These are phyloP conservation scores for Formica aserva DNA, from an alignment of 2,888 invertebrate genomes.

Conservation along the genomic window DNA sequence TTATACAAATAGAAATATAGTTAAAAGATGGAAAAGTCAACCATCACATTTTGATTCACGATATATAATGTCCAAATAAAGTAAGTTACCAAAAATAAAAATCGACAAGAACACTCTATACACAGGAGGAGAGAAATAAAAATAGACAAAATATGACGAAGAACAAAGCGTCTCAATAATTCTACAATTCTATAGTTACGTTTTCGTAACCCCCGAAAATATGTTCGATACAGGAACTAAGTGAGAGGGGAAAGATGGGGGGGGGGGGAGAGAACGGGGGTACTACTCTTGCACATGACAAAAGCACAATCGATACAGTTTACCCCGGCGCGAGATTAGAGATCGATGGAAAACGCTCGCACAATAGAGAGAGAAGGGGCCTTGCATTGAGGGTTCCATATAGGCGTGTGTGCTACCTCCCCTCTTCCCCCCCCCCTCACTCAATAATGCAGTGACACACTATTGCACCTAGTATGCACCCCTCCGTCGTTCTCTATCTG, in stretches of 20 bases:
- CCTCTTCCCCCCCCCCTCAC: slow-evolving; percentile 55
- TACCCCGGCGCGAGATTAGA: slow-evolving; percentile 76
- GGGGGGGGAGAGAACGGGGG: neutral
- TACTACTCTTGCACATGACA: slow-evolving; percentile 48
- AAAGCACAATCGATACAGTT: slow-evolving; percentile 76
- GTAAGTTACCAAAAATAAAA: neutral
- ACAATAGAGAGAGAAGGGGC: slow-evolving; percentile 70
- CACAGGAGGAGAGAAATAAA: neutral
- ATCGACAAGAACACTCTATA: neutral
- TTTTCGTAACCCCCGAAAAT: slow-evolving; percentile 55
- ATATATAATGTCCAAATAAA: slow-evolving; percentile 1
- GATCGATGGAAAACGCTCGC: slow-evolving; percentile 75
- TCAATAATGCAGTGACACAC: slow-evolving; percentile 61
- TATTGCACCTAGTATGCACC: slow-evolving; percentile 37
- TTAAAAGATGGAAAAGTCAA: slow-evolving; percentile 17
- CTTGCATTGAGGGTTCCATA: slow-evolving; percentile 69
- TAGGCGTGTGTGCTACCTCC: slow-evolving; percentile 71
- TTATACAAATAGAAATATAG: slow-evolving; percentile 3
- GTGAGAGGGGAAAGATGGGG: neutral
- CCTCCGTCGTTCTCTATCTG: slow-evolving; percentile 8
- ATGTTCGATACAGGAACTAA: slow-evolving; percentile 36
- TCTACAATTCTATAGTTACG: slow-evolving; percentile 41
- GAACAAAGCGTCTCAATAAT: slow-evolving; percentile 62
- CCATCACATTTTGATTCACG: neutral
- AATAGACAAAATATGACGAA: slow-evolving; percentile 58